Conservation (phyloP, 1,140 invertebrate genomes). For the Globodera rostochiensis region DNA sequence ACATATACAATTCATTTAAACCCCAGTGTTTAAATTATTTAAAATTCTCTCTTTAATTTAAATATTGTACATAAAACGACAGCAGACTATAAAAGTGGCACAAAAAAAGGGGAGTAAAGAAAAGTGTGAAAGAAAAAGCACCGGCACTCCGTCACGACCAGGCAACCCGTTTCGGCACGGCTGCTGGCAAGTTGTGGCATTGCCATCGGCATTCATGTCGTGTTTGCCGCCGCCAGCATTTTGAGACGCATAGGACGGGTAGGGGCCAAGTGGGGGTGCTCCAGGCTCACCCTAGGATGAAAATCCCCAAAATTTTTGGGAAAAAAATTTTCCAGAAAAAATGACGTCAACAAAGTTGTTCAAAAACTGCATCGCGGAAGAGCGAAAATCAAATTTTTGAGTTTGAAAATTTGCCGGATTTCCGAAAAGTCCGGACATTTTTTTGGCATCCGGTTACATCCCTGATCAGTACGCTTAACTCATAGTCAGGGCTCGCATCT, state of each 20-base stretch:
- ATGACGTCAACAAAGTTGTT: neutral
- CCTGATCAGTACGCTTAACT: too few relatives aligned
- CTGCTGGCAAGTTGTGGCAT: neutral
- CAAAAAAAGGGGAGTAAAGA: conserved; percentile 17
- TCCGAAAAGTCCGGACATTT: too few relatives aligned
- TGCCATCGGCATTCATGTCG: neutral
- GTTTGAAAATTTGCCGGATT: too few relatives aligned
- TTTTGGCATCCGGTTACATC: too few relatives aligned
- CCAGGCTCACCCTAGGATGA: conserved; percentile 47
- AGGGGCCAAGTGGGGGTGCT: neutral
- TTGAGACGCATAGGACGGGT: neutral
- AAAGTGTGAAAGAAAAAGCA: conserved; percentile 7
- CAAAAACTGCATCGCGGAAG: too few relatives aligned
- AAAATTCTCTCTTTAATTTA: too few relatives aligned
- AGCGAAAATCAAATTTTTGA: too few relatives aligned
- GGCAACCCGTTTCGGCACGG: conserved; percentile 6
- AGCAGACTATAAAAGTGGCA: neutral
- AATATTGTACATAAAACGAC: too few relatives aligned
- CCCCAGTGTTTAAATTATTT: too few relatives aligned
- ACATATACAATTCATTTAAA: too few relatives aligned
- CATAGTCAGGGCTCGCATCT: too few relatives aligned
- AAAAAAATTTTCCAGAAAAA: neutral
- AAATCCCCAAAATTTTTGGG: conserved; percentile 9
- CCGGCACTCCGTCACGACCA: conserved; percentile 27
- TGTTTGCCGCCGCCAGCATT: neutral